Conservation (phyloP, 2,797 vertebrate species). For the Myotis myotis region DNA sequence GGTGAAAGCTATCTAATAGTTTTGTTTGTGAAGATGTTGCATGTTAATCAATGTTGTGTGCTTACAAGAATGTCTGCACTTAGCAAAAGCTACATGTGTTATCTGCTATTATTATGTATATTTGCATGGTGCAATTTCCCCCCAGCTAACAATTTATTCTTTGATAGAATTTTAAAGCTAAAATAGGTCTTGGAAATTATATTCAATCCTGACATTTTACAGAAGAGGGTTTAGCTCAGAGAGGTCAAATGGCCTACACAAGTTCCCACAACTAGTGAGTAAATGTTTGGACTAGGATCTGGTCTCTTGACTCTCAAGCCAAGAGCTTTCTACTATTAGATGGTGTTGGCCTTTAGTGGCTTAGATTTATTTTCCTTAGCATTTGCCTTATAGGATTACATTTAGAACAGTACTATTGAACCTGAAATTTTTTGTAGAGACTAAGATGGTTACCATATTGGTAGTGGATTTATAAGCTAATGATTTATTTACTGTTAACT, state of each 20-base stretch:
- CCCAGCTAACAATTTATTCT: not conserved
- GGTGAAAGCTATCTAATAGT: not conserved
- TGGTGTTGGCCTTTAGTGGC: not conserved
- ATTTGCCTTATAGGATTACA: not conserved
- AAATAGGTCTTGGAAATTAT: not conserved
- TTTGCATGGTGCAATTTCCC: not conserved
- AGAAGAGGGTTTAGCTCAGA: not conserved
- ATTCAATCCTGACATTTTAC: constrained; percentile 15
- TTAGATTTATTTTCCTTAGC: not conserved
- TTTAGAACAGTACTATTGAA: constrained; percentile 25
- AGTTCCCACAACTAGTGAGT: constrained; percentile 14
- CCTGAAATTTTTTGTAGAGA: not conserved
- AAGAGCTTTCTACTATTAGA: constrained; percentile 14
- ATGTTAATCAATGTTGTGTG: not conserved
- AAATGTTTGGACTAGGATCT: constrained; percentile 56
- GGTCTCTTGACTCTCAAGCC: constrained; percentile 30
- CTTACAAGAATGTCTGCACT: not conserved
- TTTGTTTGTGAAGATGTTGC: not conserved
- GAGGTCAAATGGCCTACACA: not conserved
- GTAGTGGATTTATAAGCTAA: not conserved
- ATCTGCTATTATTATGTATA: not conserved
- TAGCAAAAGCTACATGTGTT: not conserved
- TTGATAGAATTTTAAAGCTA: not conserved
- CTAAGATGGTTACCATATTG: not conserved
- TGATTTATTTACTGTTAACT: constrained; percentile 31